These are phyloP conservation scores for Apotomis turbidana DNA, from an alignment of 2,888 invertebrate genomes.

Conservation along the genomic window DNA sequence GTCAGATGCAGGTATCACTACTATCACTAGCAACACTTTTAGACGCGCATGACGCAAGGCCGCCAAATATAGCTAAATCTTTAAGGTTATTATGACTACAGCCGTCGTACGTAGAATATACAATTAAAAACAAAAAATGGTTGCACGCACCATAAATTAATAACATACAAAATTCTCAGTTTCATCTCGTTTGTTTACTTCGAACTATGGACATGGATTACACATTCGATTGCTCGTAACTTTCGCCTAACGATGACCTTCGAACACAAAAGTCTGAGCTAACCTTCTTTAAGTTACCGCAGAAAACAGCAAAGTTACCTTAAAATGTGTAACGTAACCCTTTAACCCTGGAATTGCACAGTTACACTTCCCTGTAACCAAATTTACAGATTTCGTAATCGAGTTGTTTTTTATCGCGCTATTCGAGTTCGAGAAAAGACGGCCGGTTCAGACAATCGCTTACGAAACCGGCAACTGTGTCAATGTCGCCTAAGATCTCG, in stretches of 20 bases:
- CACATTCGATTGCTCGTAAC: not conserved
- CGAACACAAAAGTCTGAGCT: not conserved
- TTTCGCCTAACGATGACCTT: not conserved
- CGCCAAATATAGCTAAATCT: constrained; percentile 3
- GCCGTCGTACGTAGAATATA: not conserved
- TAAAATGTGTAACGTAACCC: not conserved
- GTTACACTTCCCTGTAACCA: constrained; percentile 46
- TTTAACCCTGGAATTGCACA: not conserved
- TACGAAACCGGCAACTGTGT: constrained; percentile 70
- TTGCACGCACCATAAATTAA: too few species aligned
- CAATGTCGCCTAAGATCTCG: constrained; percentile 60
- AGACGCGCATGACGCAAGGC: constrained; percentile 36
- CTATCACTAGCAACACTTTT: constrained; percentile 24
- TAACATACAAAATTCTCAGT: not conserved
- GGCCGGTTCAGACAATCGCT: constrained; percentile 57
- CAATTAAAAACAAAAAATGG: too few species aligned
- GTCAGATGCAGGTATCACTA: constrained; percentile 35
- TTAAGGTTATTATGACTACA: too few species aligned
- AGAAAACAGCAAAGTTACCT: not conserved
- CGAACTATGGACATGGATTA: not conserved
- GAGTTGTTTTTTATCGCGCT: constrained; percentile 36
- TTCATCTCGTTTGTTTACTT: not conserved
- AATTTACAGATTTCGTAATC: constrained; percentile 34
- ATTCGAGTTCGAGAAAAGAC: constrained; percentile 41
- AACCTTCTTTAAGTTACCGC: not conserved